phyloP scores from a whole-genome alignment of 2,888 invertebrate species.

The Cremastinae sp. region DNA sequence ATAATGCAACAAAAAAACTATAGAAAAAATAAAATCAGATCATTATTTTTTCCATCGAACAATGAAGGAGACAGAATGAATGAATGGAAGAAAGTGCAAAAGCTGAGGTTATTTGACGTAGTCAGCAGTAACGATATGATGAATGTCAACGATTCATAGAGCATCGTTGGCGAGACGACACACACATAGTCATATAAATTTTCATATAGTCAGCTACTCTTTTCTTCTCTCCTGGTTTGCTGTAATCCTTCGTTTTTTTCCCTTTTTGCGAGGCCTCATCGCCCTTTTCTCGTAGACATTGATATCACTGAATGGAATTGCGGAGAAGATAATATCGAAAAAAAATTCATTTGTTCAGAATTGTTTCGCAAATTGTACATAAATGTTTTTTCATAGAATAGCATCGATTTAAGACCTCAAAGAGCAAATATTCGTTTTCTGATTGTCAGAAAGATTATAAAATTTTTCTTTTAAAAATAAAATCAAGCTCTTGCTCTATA shows the following conservation, averaged over 20 bases:
- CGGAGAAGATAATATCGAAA: not conserved
- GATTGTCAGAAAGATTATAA: conserved; percentile 9
- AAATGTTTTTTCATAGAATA: too few relatives aligned
- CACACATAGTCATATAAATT: conserved; percentile 12
- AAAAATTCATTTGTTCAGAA: not conserved
- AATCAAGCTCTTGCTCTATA: conserved; percentile 25
- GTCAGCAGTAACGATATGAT: conserved; percentile 57
- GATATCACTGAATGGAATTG: conserved; percentile 27
- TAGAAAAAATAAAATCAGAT: conserved; percentile 8
- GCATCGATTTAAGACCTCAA: too few relatives aligned
- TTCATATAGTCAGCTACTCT: conserved; percentile 38
- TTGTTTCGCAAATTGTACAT: not conserved
- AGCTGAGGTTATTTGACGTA: conserved; percentile 37
- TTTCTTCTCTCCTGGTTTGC: conserved; percentile 38
- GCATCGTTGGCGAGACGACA: conserved; percentile 11
- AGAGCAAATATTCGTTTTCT: too few relatives aligned
- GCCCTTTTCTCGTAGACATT: conserved; percentile 2
- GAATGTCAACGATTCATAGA: conserved; percentile 56
- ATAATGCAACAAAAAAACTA: too few relatives aligned
- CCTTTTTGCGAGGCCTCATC: not conserved
- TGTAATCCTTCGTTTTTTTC: conserved; percentile 1
- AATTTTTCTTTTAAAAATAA: conserved; percentile 14
- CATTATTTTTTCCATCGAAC: conserved; percentile 3
- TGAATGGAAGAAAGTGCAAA: conserved; percentile 37
- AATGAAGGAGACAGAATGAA: conserved; percentile 10